Conservation (phyloP, 2,113 vertebrate species). For the Trematocara marginatum region DNA sequence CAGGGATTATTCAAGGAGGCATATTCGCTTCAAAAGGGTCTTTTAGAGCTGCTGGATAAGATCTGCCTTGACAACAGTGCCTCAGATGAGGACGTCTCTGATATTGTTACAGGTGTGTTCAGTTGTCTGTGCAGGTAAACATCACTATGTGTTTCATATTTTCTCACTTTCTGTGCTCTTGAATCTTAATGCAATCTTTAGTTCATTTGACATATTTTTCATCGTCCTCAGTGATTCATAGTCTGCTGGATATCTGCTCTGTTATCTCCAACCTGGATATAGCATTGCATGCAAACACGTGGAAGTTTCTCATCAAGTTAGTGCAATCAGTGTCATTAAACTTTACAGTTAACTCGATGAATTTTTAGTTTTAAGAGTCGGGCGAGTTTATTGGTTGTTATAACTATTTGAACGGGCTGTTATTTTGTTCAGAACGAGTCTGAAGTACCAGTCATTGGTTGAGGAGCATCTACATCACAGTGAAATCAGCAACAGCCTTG, state of each 20-base stretch:
- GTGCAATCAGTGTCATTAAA: slow-evolving; percentile 22
- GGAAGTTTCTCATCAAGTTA: slow-evolving; percentile 97
- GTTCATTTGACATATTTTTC: not conserved
- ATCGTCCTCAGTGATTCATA: slow-evolving; percentile 83
- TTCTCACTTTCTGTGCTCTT: not conserved
- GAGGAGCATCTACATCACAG: slow-evolving; percentile 82
- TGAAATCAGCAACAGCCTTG: slow-evolving; percentile 79
- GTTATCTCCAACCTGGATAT: slow-evolving; percentile 90
- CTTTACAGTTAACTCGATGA: not conserved
- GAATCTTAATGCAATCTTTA: not conserved
- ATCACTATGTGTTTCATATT: not conserved
- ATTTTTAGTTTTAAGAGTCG: not conserved
- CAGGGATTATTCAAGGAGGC: slow-evolving; percentile 90
- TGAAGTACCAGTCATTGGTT: slow-evolving; percentile 84
- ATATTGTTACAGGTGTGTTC: slow-evolving; percentile 79
- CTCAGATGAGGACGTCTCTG: slow-evolving; percentile 72
- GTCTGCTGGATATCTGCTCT: slow-evolving; percentile 86
- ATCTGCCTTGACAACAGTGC: slow-evolving; percentile 70
- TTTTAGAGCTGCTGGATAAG: slow-evolving; percentile 86
- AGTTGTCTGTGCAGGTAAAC: not conserved
- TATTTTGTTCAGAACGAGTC: slow-evolving; percentile 79
- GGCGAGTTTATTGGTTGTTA: not conserved
- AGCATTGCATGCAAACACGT: slow-evolving; percentile 92
- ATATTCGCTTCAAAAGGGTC: slow-evolving; percentile 86
- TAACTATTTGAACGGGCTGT: fast-evolving